Evolutionary conservation across 2,888 invertebrate species (phyloP).

Genomic region (Mythimna vitellina): DNA sequence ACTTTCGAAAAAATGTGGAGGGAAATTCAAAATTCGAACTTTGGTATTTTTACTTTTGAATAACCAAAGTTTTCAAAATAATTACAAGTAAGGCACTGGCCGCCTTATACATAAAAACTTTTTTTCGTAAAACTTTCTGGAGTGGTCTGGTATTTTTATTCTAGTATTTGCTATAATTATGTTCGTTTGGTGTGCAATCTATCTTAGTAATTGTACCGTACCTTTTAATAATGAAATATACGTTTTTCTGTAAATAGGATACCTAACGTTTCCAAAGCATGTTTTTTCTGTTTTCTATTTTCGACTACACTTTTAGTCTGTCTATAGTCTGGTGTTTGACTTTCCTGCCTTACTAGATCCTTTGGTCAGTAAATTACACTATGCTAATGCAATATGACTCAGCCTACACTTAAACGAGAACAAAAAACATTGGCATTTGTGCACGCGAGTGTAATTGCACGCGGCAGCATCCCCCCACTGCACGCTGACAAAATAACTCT

Average conservation of each 20-base stretch:
- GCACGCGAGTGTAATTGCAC: conserved; percentile 51
- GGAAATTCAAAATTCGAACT: too few species aligned
- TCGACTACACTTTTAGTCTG: not conserved
- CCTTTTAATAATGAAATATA: not conserved
- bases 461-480: conserved; percentile 57
- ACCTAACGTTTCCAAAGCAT: not conserved
- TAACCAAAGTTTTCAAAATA: too few species aligned
- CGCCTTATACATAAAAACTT: too few species aligned
- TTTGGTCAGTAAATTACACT: too few species aligned
- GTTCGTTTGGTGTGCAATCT: not conserved
- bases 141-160: too few species aligned
- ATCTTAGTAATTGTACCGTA: not conserved
- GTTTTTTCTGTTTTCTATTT: not conserved
- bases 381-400: not conserved
- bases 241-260: not conserved
- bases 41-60: too few species aligned
- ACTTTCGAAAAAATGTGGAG: too few species aligned
- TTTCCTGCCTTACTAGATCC: not conserved
- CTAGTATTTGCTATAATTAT: not conserved
- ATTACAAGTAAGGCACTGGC: too few species aligned
- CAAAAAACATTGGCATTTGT: not conserved
- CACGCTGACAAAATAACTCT: conserved; percentile 33
- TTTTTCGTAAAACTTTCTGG: too few species aligned
- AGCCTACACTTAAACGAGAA: not conserved
- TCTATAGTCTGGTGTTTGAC: not conserved